Evolutionary conservation across 2,797 vertebrate species (phyloP), one percentile per base, ranked within the genome.

Genomic region (Oreonectes daqikongensis): DNA sequence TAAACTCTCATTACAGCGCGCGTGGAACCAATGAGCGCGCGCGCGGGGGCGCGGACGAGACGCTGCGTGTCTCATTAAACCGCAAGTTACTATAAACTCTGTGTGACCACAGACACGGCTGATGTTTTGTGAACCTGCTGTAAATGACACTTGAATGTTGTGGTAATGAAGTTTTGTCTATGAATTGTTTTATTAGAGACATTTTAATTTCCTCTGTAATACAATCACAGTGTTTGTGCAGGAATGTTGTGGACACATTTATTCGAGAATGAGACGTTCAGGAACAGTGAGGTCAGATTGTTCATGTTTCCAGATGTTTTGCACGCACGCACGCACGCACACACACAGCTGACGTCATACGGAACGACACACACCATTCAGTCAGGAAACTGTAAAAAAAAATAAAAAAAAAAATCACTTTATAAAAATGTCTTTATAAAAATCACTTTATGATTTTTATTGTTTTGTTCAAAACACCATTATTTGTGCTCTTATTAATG

Each of bases 11-110:
- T 32, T 17, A 5, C 57, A 17, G 17, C 14, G 15, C 22, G 30
- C 3, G n/a, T n/a, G 28, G 8, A 35, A 15, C 52, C 52, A 55
- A 55, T 61, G 17, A 35, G 59, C 17, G 30, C 15, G 28, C 26
- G 17, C 18, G 59, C 30, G 59, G 28, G 59, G 30, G 59, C 28
- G 59, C 20, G 52, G 52, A 55, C 52, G 52, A 61, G 59, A 35
- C 59, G 59, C 17, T 61, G 59, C 59, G 59, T 60, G 57, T 61
- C 30, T 9, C 28, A n/a, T 3, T 61, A 35, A n/a, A 35, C 28
- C 17, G 2, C 59, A 10, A 61, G 17, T 30, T 17, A 32, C 59
- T 61, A 61, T 32, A 61, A 61, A n/a, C n/a, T n/a, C n/a, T n/a
- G n/a, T n/a, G n/a, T n/a, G n/a, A n/a, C n/a, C n/a, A 42, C 40